A percentile compares a stretch with the other conserved stretches of the same genome.
Evolutionary conservation across 2,113 vertebrate genomes (phyloP).

Genomic region (Oreocharis arfaki): DNA sequence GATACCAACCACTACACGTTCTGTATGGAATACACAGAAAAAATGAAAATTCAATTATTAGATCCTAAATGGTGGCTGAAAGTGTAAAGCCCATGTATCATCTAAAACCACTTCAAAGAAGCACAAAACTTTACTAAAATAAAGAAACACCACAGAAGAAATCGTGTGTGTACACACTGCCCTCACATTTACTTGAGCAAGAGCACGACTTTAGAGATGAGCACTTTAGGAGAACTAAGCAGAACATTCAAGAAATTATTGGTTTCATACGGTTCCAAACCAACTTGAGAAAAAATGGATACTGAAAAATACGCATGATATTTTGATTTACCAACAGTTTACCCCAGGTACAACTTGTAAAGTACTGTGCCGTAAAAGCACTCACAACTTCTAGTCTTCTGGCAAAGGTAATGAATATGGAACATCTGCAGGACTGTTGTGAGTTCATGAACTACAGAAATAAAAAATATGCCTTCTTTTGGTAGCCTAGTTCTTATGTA

Average conservation of each 20-base stretch:
- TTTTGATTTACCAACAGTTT: not conserved
- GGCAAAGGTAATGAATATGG: not conserved
- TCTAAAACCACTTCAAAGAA: not conserved
- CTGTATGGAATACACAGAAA: not conserved
- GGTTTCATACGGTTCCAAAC: not conserved
- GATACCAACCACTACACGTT: too few relatives aligned
- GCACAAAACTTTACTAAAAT: not conserved
- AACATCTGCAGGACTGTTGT: slow-evolving; percentile 23
- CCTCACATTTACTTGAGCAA: not conserved
- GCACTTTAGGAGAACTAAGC: not conserved
- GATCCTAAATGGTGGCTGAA: not conserved
- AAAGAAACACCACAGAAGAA: not conserved
- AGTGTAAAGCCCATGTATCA: not conserved
- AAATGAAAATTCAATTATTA: not conserved
- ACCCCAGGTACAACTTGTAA: not conserved
- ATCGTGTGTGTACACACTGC: accelerated
- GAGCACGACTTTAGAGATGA: not conserved
- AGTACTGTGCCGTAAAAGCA: not conserved
- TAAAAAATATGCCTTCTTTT: slow-evolving; percentile 19
- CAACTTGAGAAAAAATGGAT: not conserved
- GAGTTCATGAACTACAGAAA: slow-evolving; percentile 47
- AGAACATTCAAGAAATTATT: not conserved
- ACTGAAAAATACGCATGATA: not conserved
- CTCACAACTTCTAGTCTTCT: not conserved
- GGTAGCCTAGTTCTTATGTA: not conserved